Base-by-base conservation (phyloP, 2,113 vertebrate species). In the Enhydra lutris region DNA sequence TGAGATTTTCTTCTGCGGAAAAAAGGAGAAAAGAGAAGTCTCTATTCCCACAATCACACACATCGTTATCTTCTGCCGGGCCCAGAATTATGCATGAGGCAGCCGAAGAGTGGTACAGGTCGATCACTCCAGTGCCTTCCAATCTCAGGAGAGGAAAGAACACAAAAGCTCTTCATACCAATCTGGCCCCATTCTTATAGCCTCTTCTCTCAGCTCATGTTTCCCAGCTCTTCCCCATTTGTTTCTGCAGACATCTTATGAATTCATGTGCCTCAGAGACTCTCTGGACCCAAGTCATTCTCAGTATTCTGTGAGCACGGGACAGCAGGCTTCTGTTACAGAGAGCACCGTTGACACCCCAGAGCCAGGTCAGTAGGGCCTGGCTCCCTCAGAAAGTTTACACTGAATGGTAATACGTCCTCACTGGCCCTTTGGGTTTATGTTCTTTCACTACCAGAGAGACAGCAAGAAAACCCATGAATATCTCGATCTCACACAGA, bases 111-210 rank as follows among this genome's bases (percentile, higher is more conserved):
- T 7, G 21, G n/a, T 26, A 45, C 87, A 45, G 57, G 78, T 7
- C 17, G 31, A 6, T 63, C 15, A 24, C 42, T 31, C 50, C 47
- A 14, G 45, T 34, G 61, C 55, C 24, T n/a, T 31, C 42, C 42
- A 4, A 24, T n/a, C 65, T 74, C n/a, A 39, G 85, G 67, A 39
- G 86, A 71, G n/a, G 1, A n/a, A 59, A 29, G 65, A 69, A 76
- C 15, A 50, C 29, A 47, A 3, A 7, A 63, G 59, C 24, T 45
- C 31, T 13, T 34, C 18, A 3, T 1, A 61, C 59, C n/a, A 14
- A 20, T 18, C 65, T 5, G 0, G 17, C n/a, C 55, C 3, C 1
- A 74, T 2, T 45, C 52, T 52, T 65, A 8, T 0, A 31, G 65
- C 24, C 61, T 87, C 14, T 65, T 36, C 69, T 92, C 52, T 69